Conservation (phyloP, 37 sponge, comb jelly and placozoan genomes). For the Geodia barretti region DNA sequence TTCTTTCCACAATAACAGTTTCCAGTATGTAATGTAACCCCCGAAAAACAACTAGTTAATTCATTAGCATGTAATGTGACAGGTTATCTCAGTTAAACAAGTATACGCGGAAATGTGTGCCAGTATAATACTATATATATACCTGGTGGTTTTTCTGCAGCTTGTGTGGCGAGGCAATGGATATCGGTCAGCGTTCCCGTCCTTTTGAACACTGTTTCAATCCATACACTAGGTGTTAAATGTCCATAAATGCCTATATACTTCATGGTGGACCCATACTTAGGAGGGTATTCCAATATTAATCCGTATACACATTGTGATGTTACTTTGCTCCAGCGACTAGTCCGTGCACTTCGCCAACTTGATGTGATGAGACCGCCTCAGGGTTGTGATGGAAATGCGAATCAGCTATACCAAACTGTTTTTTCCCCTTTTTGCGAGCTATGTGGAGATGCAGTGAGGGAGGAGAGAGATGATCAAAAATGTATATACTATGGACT, state of each 20-base stretch:
- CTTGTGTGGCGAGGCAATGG: background rate
- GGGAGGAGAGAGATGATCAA: background rate
- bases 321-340: background rate
- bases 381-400: constrained; percentile 86
- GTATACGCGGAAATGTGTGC: too few species aligned
- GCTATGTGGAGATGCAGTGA: constrained; percentile 4
- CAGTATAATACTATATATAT: too few species aligned
- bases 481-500: background rate
- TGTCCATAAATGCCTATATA: too few species aligned
- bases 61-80: background rate
- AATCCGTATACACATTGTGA: too few species aligned
- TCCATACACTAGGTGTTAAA: background rate
- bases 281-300: background rate
- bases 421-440: constrained; percentile 13
- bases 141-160: background rate
- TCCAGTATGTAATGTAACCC: too few species aligned
- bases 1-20: too few species aligned
- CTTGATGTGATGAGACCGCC: constrained; percentile 89
- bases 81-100: too few species aligned
- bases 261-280: too few species aligned
- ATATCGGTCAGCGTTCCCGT: background rate
- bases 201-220: background rate
- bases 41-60: too few species aligned
- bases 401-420: constrained; percentile 77
- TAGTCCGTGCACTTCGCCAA: constrained; percentile 56